Evolutionary conservation across 1,140 invertebrate species (phyloP), one percentile per base, ranked within the genome.

Genomic region (Gryllus bimaculatus): DNA sequence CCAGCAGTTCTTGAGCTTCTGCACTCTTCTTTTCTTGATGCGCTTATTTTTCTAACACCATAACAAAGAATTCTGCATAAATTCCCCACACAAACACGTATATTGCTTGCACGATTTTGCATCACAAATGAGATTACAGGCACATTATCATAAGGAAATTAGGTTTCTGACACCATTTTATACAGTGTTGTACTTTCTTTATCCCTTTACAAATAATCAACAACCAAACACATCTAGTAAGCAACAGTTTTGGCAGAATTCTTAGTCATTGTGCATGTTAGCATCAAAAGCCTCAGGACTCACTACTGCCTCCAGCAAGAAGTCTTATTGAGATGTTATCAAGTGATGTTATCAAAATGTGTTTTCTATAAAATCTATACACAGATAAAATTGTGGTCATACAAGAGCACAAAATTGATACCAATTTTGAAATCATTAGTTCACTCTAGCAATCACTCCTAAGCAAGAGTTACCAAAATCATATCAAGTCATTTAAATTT

Each of bases 111-210:
- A 66, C 7, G 54, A 66, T 66, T 66, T 66, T 66, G 54, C 54
- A 66, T 66, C 54, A 66, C 54, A 66, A 66, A 66, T 18, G 54
- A 66, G 54, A 66, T 66, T 66, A 66, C 54, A 66, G 54, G 54
- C 54, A 66, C 54, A 66, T 66, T 66, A 66, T 66, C 18, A 18
- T 66, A 66, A 66, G 10, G 54, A 66, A 66, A 66, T 66, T 66
- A 66, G 18, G 10, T 66, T 66, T 66, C 54, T 66, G 54, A 13
- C 18, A 66, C 54, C 54, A 66, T 10, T 66, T 13, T 66, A 66
- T 39, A 39, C 5, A 39, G 26, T 39, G 54, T 66, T 66, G 54
- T 66, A 66, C 54, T 66, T 66, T 66, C 54, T 66, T 66, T 66
- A 66, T 66, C 54, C 10, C 54, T 66, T 13, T 66, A 66, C 3